Base-by-base conservation (phyloP, 2,888 invertebrate genomes). In the Chloroclystis v-ata region DNA sequence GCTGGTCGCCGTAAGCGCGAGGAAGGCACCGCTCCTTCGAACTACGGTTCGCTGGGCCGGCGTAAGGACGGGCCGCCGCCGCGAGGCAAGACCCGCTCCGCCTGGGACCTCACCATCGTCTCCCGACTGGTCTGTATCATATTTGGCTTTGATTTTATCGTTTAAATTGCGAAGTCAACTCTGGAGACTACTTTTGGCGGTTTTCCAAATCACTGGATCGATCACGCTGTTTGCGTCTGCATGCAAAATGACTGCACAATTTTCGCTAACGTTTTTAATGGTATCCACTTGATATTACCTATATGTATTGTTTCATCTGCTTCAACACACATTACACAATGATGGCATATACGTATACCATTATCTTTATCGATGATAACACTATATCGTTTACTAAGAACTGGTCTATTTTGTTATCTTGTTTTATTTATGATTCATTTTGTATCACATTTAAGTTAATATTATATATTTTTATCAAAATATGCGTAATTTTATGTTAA, bases 41-140 rank as follows among this genome's bases (percentile, higher is more conserved):
- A 75, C 61, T 90, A 91, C 66, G 89, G 89, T 54, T 88, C 89
- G 42, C 75, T 90, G 65, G 83, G 86, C 62, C 79, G 87, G 57
- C 75, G 88, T 71, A 86, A 85, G 72, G 86, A 87, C 65, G 82
- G 81, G 47, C 57, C 75, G 35, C 83, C 81, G 58, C 70, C 85
- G 53, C 78, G 82, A 38, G 82, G 85, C 72, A 87, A 88, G 74
- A 85, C 88, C 50, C 75, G 86, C 52, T 87, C 91, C 56, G 90
- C 90, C 53, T 91, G 90, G 91, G 91, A 91, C 64, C 89, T 91
- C 61, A 89, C 89, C 67, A 82, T 85, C 60, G 86, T 90, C 61
- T 67, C 83, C 51, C 85, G 85, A 79, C 75, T 89, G 90, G 90
- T 90, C 80, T 86, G 90, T 90, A 85, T 72, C 54, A 60, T 50